Evolutionary conservation across 2,888 invertebrate species (phyloP).

Genomic region (Torymus auratus): DNA sequence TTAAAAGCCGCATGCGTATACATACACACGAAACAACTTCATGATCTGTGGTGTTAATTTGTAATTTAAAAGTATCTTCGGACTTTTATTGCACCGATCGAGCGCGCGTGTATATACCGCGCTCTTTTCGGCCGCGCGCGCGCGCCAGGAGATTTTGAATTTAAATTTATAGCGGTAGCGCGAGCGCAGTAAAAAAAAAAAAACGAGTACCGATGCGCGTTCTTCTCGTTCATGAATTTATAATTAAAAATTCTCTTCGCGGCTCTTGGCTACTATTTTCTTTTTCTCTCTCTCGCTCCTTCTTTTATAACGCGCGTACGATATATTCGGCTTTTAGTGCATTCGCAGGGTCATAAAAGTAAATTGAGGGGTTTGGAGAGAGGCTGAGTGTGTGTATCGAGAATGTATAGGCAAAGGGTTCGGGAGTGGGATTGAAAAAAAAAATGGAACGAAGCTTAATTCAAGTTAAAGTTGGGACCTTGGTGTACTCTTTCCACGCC

Average conservation of each 20-base stretch:
- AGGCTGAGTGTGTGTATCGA: too few relatives aligned
- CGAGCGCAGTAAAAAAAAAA: not conserved
- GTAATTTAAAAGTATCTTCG: constrained; percentile 13
- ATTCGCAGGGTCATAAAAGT: not conserved
- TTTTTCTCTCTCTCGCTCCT: not conserved
- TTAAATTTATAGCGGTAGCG: constrained; percentile 23
- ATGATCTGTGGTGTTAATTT: constrained; percentile 28
- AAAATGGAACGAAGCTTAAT: too few relatives aligned
- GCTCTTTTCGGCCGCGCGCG: not conserved
- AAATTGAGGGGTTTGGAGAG: not conserved
- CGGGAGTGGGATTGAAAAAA: too few relatives aligned
- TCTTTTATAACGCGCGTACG: not conserved
- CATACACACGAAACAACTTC: not conserved
- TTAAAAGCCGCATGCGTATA: not conserved
- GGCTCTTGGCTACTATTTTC: not conserved
- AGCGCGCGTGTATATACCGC: not conserved
- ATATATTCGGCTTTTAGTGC: not conserved
- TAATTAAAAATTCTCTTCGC: constrained; percentile 15
- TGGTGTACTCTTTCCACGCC: too few relatives aligned
- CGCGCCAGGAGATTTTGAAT: constrained; percentile 14
- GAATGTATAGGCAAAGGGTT: too few relatives aligned
- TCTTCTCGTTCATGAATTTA: constrained; percentile 32
- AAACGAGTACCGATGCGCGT: not conserved
- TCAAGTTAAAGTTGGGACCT: too few relatives aligned
- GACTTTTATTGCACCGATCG: not conserved